Conservation (phyloP, 1,140 invertebrate genomes). For the Apis florea region DNA sequence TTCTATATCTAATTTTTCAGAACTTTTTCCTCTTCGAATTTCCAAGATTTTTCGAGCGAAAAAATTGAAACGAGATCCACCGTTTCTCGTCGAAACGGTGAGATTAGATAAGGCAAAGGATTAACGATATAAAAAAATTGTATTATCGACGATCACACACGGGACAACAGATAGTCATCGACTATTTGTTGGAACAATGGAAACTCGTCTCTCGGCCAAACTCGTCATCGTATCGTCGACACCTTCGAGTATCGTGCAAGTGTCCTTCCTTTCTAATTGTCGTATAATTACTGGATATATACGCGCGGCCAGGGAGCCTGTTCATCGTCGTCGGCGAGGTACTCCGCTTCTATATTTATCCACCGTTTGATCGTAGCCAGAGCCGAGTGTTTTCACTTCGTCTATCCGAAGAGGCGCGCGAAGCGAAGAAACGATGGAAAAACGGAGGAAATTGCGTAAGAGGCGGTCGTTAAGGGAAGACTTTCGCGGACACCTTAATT, state of each 20-base stretch:
- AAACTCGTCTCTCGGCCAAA: not conserved
- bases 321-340: slow-evolving; percentile 39
- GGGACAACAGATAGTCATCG: too few species aligned
- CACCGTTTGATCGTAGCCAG: slow-evolving; percentile 46
- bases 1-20: too few species aligned
- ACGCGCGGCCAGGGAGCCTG: slow-evolving; percentile 30
- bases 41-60: too few species aligned
- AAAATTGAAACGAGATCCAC: too few species aligned
- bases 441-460: slow-evolving; percentile 28
- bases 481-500: not conserved
- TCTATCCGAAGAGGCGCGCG: not conserved
- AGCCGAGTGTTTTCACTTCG: not conserved
- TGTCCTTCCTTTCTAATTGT: slow-evolving; percentile 70
- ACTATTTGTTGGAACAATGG: not conserved
- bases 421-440: slow-evolving; percentile 15
- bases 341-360: slow-evolving; percentile 61
- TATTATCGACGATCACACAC: too few species aligned
- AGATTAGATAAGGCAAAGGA: too few species aligned
- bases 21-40: too few species aligned
- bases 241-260: slow-evolving; percentile 27
- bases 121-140: too few species aligned
- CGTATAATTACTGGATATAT: slow-evolving; percentile 55
- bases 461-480: not conserved
- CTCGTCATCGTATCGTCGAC: not conserved
- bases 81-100: too few species aligned